Conservation (phyloP, 2,797 vertebrate genomes). For the Hephaestus fuliginosus region DNA sequence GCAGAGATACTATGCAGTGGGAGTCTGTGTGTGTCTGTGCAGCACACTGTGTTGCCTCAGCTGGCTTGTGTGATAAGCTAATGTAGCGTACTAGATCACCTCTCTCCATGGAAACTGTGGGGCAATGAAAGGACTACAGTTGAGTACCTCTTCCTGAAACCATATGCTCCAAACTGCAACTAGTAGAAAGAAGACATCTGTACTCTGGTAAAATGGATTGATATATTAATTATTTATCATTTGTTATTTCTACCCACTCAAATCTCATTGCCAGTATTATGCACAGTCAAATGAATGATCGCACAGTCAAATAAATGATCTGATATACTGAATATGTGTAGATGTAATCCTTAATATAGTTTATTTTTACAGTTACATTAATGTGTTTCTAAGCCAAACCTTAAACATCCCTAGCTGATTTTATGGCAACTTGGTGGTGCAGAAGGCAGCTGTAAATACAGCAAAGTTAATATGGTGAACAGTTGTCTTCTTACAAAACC, state of each 20-base stretch:
- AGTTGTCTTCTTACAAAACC: too few species aligned
- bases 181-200: neutral
- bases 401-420: too few species aligned
- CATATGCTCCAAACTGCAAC: constrained; percentile 29
- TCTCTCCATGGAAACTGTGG: constrained; percentile 71
- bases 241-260: neutral
- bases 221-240: neutral
- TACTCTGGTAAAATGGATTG: neutral
- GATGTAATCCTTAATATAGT: too few species aligned
- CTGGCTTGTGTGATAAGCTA: constrained; percentile 75
- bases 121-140: constrained; percentile 34
- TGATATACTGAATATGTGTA: too few species aligned
- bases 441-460: too few species aligned
- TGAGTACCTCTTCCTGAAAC: constrained; percentile 33
- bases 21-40: constrained; percentile 27
- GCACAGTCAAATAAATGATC: neutral
- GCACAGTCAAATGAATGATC: neutral
- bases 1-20: constrained; percentile 37
- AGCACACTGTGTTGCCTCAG: constrained; percentile 51
- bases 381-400: too few species aligned
- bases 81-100: constrained; percentile 66
- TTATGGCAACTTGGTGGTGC: too few species aligned
- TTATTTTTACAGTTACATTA: too few species aligned
- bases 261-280: neutral
- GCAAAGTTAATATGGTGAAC: too few species aligned